Base-by-base conservation (phyloP, 2,797 vertebrate species). In the Gallinago nigripennis region DNA sequence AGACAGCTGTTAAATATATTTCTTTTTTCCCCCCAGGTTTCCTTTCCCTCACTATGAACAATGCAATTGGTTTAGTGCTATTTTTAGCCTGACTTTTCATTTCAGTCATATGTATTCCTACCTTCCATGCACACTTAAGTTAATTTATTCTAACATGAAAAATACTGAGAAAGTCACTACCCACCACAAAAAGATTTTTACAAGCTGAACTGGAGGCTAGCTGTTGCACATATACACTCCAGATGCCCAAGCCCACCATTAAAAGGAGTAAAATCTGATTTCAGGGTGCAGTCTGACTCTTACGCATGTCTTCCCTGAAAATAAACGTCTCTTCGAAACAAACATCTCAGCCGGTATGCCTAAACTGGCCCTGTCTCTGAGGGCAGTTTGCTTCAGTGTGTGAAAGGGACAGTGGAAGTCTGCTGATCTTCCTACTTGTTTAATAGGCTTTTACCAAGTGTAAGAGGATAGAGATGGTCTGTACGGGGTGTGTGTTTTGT, bases 1-100 rank as follows among this genome's bases (percentile, higher is more conserved):
- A 96, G 97, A 97, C 91, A 97, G 95, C 92, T 96, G 96, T 86
- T 82, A 95, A 96, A 95, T 97, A 85, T 94, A 95, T 96, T 96
- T 95, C 80, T 96, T 80, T 35, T 45, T 16, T 2, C 10, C 65
- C 51, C 25, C 21, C 69, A 78, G 65, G 61, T 97, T 97, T 95
- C 70, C 82, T 95, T 96, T 95, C 93, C 64, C 70, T 96, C 70
- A 68, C 75, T 94, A 78, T 78, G 88, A 95, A 94, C 72, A 97
- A 90, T 86, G 71, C 72, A 93, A 92, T 96, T 95, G 94, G 89
- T 93, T 77, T 94, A 82, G 82, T 83, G 69, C 45, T 93, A 93
- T 96, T 96, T 97, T 97, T 82, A 97, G 84, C 70, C 48, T 7
- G 25, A 63, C 86, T 95, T 96, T 92, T 95, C 92, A 96, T 97